A percentile compares a stretch with the other conserved stretches of the same genome.
Conservation (phyloP, 2,888 invertebrate species). For the Arge pagana region DNA sequence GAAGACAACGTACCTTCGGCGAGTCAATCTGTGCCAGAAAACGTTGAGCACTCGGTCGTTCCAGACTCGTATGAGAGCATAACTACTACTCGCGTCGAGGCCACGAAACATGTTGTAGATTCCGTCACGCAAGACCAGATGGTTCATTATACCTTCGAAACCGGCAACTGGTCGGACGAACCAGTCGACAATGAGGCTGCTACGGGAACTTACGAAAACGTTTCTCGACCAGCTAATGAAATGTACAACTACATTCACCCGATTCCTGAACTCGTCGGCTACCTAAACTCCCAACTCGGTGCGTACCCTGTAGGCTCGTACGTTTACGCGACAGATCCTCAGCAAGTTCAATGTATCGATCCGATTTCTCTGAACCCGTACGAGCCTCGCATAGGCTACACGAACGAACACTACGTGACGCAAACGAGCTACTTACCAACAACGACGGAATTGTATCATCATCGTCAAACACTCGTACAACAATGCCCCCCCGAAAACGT, state of each 20-base stretch:
- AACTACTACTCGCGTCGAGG: background rate
- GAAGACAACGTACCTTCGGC: slow-evolving; percentile 12
- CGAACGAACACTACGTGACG: slow-evolving; percentile 44
- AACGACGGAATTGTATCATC: slow-evolving; percentile 29
- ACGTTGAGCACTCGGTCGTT: slow-evolving; percentile 7
- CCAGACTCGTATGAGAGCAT: slow-evolving; percentile 10
- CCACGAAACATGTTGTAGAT: slow-evolving; percentile 10
- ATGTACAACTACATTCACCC: slow-evolving; percentile 60
- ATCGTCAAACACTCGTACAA: slow-evolving; percentile 8
- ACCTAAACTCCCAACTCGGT: slow-evolving; percentile 61
- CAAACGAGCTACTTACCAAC: slow-evolving; percentile 45
- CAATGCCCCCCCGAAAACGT: background rate
- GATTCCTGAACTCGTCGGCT: slow-evolving; percentile 60
- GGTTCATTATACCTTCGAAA: slow-evolving; percentile 23
- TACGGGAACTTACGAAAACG: slow-evolving; percentile 21
- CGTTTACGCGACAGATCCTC: slow-evolving; percentile 41
- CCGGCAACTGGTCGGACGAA: slow-evolving; percentile 41
- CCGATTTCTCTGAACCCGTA: slow-evolving; percentile 38
- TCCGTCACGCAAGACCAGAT: slow-evolving; percentile 20
- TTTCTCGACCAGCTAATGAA: slow-evolving; percentile 36
- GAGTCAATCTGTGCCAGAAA: slow-evolving; percentile 11
- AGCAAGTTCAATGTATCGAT: slow-evolving; percentile 38
- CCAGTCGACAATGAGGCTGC: slow-evolving; percentile 30
- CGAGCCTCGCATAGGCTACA: slow-evolving; percentile 38
- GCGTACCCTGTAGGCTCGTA: slow-evolving; percentile 55